phyloP scores from a whole-genome alignment of 1,140 invertebrate species.

The Vollenhovia emeryi region DNA sequence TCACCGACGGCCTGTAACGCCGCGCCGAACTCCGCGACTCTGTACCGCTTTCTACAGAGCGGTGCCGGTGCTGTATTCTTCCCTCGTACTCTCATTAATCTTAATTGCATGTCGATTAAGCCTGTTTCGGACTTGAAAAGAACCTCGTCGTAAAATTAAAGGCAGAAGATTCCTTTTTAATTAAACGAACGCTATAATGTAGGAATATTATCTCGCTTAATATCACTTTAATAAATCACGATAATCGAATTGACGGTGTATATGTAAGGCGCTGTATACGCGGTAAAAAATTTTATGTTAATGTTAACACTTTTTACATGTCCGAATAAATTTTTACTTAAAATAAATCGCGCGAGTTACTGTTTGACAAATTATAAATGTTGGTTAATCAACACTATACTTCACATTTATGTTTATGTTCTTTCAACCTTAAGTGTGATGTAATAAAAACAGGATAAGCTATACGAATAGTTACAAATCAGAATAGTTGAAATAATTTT shows the following conservation, averaged over 20 bases:
- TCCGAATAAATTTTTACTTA: no score
- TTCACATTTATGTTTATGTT: no score
- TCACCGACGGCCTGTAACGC: background rate
- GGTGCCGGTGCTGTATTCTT: background rate
- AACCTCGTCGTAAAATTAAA: background rate
- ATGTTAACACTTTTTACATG: no score
- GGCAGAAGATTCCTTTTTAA: background rate
- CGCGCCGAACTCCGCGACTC: background rate
- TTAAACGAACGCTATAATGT: background rate
- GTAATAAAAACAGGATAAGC: no score
- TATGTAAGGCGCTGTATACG: no score
- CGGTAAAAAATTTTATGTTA: no score
- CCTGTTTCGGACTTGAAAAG: background rate
- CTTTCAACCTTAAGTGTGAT: no score
- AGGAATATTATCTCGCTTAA: background rate
- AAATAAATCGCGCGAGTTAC: no score
- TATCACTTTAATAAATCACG: background rate
- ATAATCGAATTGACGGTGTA: background rate
- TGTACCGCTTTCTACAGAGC: conserved; percentile 15
- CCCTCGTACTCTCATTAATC: conserved; percentile 2
- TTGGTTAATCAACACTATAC: no score
- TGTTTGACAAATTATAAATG: no score
- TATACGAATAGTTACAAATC: no score
- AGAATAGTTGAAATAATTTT: no score
- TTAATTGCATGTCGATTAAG: conserved; percentile 23